Evolutionary conservation across 2,113 vertebrate species (phyloP), one percentile per base, ranked within the genome.

Genomic region (Danio rerio): DNA sequence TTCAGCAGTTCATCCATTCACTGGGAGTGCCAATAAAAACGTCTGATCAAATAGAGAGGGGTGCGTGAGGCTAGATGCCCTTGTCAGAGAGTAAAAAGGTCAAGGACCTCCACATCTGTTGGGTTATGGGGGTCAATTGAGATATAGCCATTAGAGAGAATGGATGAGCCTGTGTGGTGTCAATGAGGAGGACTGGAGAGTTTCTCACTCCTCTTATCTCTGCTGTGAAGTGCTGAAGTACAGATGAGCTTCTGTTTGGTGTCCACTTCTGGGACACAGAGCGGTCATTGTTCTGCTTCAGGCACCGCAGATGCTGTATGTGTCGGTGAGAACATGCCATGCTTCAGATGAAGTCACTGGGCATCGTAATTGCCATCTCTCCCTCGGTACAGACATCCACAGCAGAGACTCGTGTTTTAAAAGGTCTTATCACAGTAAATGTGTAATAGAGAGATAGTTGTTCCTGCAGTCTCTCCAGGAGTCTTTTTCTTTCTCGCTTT

Each of bases 161-260:
- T 78, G 73, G 50, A n/a, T 20, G 55, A 5, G 45, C 43, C 45
- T 84, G 83, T 84, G 53, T 76, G 73, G 74, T 81, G 9, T 40
- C 13, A 15, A 43, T 66, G 18, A 43, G 9, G 55, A 76, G 55
- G 58, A 65, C 45, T 8, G 65, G 50, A 45, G 15, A 55, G 5
- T 42, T 43, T 43, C 47, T 76, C n/a, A 53, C 31, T 78, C 72
- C 79, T 76, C 71, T 81, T n/a, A 81, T 83, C 78, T 53, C 56
- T 74, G 15, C 71, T 66, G 70, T 80, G 58, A 81, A 86, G 72
- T 78, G 31, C n/a, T 82, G 20, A 49, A 74, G 70, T 50, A 80
- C 76, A 86, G 76, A 86, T 52, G 55, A 80, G 70, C 76, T 78
- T 83, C 77, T 86, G 81, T 83, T 75, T 55, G 59, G 63, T 50